Conservation (phyloP, 1,140 invertebrate genomes). For the Ceratitis capitata region DNA sequence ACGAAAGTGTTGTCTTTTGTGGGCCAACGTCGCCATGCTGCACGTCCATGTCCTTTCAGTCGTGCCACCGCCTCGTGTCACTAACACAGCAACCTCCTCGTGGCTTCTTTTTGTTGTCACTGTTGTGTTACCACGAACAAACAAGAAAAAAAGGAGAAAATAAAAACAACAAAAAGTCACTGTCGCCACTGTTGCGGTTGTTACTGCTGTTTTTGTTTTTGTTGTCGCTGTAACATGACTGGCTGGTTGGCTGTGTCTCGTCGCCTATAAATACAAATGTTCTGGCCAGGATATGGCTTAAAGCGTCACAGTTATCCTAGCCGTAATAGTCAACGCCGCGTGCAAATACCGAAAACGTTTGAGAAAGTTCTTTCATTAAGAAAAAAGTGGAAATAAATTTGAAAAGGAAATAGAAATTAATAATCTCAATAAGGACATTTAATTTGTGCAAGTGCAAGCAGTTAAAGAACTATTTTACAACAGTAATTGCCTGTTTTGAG, state of each 20-base stretch:
- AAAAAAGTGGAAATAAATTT: background rate
- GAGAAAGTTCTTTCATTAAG: background rate
- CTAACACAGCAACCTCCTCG: conserved; percentile 4
- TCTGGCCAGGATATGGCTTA: conserved; percentile 59
- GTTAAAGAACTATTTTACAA: background rate
- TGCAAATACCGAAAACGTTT: background rate
- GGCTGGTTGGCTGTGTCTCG: conserved; percentile 43
- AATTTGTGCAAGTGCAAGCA: background rate
- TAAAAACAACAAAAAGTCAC: no score
- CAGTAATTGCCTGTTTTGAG: background rate
- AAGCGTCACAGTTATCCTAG: conserved; percentile 64
- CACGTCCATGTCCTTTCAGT: background rate
- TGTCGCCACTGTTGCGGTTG: conserved; percentile 39
- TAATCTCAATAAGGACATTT: background rate
- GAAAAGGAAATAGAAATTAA: background rate
- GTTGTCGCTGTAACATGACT: conserved; percentile 1
- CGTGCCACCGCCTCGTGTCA: background rate
- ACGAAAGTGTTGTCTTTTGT: conserved; percentile 26
- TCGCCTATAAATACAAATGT: conserved; percentile 64
- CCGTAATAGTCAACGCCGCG: background rate
- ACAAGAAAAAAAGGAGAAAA: no score
- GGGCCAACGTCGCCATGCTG: background rate
- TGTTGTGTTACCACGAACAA: background rate
- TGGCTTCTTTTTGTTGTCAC: background rate
- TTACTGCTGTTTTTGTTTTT: conserved; percentile 39